Evolutionary conservation across 2,888 invertebrate species (phyloP), one percentile per base, ranked within the genome.

Genomic region (Drosophila mettleri): DNA sequence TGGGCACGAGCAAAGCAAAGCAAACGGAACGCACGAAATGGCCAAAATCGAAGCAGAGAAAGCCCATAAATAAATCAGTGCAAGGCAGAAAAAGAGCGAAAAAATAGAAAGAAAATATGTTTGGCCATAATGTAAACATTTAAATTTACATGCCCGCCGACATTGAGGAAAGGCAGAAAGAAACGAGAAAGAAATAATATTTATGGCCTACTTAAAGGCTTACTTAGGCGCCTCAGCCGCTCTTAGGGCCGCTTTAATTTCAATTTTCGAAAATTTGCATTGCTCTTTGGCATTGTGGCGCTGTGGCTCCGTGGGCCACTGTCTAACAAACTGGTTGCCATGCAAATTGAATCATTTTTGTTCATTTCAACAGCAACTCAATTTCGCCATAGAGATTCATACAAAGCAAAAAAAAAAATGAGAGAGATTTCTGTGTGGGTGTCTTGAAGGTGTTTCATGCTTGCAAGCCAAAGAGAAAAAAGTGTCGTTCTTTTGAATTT

Each of bases 291-390:
- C 55, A 51, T 51, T 33, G 38, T 7, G 34, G 38, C 38, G 16
- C 51, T 46, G 8, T 31, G 33, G 43, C 58, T 54, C 52, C 31
- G 53, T 59, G 41, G 43, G 54, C 41, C 59, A 43, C 41, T 74
- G 70, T 34, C 57, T 59, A 67, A 71, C 64, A 18, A 27, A 54
- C 63, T 73, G 76, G 71, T 69, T 78, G 78, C 68, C 77, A 78
- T 84, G 77, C 83, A 81, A 84, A 83, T 84, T 75, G 76, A 84
- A 83, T 81, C 71, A 81, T 54, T 73, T 73, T 60, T 77, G 71
- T 71, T 76, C 74, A 65, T 71, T 71, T 77, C 51, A 59, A 55
- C 74, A 38, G 71, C 71, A 68, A 58, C 75, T 55, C 49, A 59
- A 55, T 64, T 45, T 74, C 54, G 60, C 71, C 63, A 67, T 71